Percentiles rank a stretch among this genome's conserved stretches.
Evolutionary conservation across 2,797 vertebrate species (phyloP).

Genomic region (Acanthornis magna): DNA sequence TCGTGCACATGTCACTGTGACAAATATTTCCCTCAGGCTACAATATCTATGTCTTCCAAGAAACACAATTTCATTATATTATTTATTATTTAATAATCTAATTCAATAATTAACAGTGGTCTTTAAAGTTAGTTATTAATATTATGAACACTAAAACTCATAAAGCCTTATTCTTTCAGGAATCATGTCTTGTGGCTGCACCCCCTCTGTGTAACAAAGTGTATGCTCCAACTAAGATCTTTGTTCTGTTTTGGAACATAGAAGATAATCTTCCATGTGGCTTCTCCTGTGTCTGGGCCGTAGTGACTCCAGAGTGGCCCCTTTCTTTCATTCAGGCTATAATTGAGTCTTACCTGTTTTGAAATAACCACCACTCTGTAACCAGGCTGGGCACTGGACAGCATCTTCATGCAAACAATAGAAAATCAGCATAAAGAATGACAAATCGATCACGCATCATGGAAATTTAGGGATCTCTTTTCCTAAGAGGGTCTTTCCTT

Average conservation of each 20-base stretch:
- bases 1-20: neutral
- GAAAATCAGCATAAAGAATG: neutral
- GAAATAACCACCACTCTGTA: neutral
- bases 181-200: neutral
- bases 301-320: neutral
- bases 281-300: neutral
- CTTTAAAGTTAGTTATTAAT: neutral
- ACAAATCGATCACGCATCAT: neutral
- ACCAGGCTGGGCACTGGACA: neutral
- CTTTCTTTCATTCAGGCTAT: neutral
- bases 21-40: neutral
- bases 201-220: neutral
- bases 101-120: neutral
- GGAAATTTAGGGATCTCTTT: neutral
- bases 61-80: neutral
- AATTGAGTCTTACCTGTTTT: neutral
- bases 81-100: constrained; percentile 4
- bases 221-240: neutral
- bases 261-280: neutral
- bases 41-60: neutral
- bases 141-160: neutral
- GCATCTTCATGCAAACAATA: neutral
- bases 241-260: neutral
- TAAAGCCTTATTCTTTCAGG: neutral
- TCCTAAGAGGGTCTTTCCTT: neutral